Base-by-base conservation (phyloP, 2,888 invertebrate genomes). In the Diaperis boleti region DNA sequence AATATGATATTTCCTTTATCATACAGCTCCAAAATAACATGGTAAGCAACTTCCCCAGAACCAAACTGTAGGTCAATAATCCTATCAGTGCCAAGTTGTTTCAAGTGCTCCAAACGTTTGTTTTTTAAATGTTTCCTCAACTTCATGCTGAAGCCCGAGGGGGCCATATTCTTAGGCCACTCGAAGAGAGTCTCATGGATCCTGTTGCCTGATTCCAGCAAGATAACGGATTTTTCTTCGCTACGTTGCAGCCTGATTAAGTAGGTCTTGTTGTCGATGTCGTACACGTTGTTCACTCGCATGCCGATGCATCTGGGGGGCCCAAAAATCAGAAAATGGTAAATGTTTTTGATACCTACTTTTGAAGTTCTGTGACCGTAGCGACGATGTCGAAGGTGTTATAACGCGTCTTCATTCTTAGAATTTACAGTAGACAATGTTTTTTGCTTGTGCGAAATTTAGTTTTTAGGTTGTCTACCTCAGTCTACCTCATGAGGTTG, bases 91-190 rank as follows among this genome's bases (percentile, higher is more conserved):
- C 98, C 98, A 0, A 99, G 81, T 82, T 98, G 98, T 1, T 82
- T 83, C 0, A 98, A 83, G 44, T 85, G 87, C 82, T 98, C 98
- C 1, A 99, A 82, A 2, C 99, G 88, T 79, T 98, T 96, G 81
- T 98, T 97, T 78, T 94, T 94, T 35, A 99, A 84, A 82, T 99
- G 99, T 82, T 99, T 99, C 50, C 99, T 85, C 79, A 99, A 85
- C 86, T 99, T 99, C 98, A 99, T 99, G 66, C 95, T 93, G 79
- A 98, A 98, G 1, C 96, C 95, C 0, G 96, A 96, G 0, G 95
- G 98, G 3, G 92, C 93, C 33, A 90, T 87, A 86, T 96, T 96
- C 83, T 99, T 99, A 0, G 98, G 98, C 98, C 99, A 99, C 78
- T 98, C 98, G 83, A 95, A 99, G 31, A 88, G 91, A 7, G 99